Percentiles rank a stretch among this genome's conserved stretches.
phyloP scores from a whole-genome alignment of 2,888 invertebrate genomes.

The Tribolium freemani region DNA sequence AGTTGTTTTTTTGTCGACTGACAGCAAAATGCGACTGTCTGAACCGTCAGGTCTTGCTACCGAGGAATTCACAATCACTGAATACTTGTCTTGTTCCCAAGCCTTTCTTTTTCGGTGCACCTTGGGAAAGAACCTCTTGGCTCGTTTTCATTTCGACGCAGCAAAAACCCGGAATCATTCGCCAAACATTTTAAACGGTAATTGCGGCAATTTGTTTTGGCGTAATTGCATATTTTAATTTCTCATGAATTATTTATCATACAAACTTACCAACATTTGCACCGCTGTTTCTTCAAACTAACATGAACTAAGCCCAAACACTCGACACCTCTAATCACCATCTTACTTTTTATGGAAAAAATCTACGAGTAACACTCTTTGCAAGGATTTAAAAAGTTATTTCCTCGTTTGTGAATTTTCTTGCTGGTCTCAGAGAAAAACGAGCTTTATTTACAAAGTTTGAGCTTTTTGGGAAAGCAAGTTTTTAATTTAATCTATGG shows the following conservation, averaged over 20 bases:
- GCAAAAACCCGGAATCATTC: conserved; percentile 54
- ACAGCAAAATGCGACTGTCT: conserved; percentile 68
- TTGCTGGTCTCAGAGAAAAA: too few relatives aligned
- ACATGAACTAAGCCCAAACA: too few relatives aligned
- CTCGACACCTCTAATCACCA: too few relatives aligned
- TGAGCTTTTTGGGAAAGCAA: too few relatives aligned
- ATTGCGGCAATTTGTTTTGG: conserved; percentile 57
- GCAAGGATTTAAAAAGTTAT: too few relatives aligned
- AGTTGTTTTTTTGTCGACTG: conserved; percentile 59
- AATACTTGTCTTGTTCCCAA: conserved; percentile 59
- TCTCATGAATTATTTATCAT: conserved; percentile 45
- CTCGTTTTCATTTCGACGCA: conserved; percentile 47
- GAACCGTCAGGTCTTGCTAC: conserved; percentile 62
- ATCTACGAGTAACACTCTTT: too few relatives aligned
- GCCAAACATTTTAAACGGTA: conserved; percentile 54
- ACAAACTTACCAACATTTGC: conserved; percentile 1
- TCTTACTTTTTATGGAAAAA: too few relatives aligned
- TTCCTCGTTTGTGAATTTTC: too few relatives aligned
- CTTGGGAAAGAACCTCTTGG: conserved; percentile 53
- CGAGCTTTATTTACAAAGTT: too few relatives aligned
- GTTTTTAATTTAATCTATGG: too few relatives aligned
- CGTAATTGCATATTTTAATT: conserved; percentile 58
- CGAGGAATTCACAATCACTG: conserved; percentile 65
- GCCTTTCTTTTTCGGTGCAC: conserved; percentile 49
- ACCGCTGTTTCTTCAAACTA: neutral